These are phyloP conservation scores for Oxycera nigricornis DNA, from an alignment of 2,888 invertebrate genomes.

Conservation along the genomic window DNA sequence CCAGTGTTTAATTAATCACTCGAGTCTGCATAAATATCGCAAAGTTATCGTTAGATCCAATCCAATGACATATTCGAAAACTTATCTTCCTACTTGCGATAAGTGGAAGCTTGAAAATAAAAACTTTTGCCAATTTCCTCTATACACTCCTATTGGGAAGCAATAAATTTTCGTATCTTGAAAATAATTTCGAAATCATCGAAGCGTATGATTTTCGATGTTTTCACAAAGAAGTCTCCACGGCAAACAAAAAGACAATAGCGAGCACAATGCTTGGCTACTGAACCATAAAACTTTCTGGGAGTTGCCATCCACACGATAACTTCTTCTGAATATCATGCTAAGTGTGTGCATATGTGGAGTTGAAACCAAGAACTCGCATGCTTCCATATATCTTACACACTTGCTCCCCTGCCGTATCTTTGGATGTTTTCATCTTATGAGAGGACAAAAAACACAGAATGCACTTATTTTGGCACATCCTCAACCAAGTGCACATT, in stretches of 20 bases:
- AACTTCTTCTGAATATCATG: not conserved
- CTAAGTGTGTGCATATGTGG: constrained; percentile 21
- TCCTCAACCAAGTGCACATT: constrained; percentile 41
- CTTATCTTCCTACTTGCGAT: constrained; percentile 7
- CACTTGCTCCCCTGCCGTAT: not conserved
- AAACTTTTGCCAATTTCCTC: constrained; percentile 30
- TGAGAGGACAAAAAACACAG: constrained; percentile 14
- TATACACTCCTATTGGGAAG: constrained; percentile 33
- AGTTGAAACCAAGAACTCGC: not conserved
- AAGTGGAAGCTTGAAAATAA: constrained; percentile 31
- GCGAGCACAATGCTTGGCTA: constrained; percentile 42
- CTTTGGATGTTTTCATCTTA: not conserved
- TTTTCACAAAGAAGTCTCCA: constrained; percentile 37
- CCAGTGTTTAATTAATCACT: not conserved
- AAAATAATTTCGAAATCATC: constrained; percentile 46
- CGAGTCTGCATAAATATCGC: constrained; percentile 6
- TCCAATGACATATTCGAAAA: constrained; percentile 23
- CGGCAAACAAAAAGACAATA: constrained; percentile 40
- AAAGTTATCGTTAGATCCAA: not conserved
- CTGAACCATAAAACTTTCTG: constrained; percentile 46
- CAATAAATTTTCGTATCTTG: constrained; percentile 42
- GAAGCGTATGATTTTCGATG: constrained; percentile 44
- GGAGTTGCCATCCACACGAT: constrained; percentile 36
- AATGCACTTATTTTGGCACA: constrained; percentile 45
- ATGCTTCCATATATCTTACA: constrained; percentile 16